Conservation (phyloP, 1,140 invertebrate species). For the Latrodectus geometricus region DNA sequence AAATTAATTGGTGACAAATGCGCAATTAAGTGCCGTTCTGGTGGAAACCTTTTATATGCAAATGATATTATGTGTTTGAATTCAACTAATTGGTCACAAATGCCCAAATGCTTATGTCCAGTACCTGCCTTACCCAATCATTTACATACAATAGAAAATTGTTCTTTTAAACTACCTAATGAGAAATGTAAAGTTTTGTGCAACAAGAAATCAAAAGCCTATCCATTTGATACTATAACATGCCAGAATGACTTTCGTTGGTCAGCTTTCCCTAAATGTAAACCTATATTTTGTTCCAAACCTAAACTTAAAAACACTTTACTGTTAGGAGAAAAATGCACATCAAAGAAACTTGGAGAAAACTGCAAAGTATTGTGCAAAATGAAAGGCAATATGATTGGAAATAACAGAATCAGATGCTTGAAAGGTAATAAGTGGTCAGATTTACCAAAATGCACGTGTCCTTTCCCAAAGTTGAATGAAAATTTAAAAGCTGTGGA, state of each 20-base stretch:
- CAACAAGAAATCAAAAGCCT: neutral
- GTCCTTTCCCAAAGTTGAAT: neutral
- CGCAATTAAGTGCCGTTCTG: neutral
- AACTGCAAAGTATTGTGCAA: neutral
- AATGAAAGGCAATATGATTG: neutral
- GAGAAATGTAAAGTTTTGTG: neutral
- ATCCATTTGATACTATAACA: neutral
- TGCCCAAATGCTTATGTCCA: neutral
- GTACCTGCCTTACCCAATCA: neutral
- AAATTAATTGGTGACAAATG: neutral
- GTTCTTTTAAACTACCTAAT: neutral
- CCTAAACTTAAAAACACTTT: neutral
- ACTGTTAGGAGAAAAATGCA: neutral
- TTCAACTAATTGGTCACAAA: neutral
- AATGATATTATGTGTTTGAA: neutral
- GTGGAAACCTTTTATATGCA: neutral
- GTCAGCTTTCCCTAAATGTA: neutral
- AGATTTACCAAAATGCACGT: neutral
- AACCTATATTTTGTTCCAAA: neutral
- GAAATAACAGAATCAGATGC: neutral
- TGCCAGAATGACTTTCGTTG: neutral
- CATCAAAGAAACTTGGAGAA: slow-evolving; percentile 5
- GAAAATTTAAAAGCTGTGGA: neutral
- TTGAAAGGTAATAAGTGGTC: neutral
- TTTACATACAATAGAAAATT: neutral